phyloP scores from a whole-genome alignment of 2,888 invertebrate genomes.

The Tipula unca region DNA sequence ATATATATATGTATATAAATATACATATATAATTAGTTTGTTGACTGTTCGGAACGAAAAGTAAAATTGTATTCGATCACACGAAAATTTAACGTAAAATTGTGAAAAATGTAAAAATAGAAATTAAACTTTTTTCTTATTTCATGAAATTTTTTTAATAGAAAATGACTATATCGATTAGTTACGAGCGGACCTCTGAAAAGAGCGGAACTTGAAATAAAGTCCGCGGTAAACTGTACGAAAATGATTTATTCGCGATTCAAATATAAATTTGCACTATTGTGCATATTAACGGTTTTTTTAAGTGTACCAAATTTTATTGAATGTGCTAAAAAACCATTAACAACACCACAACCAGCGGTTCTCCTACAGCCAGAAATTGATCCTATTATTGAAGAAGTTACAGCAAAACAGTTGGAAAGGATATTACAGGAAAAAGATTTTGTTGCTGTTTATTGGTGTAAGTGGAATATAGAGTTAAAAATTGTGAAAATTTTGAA shows the following conservation, averaged over 20 bases:
- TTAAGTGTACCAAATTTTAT: slow-evolving; percentile 41
- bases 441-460: slow-evolving; percentile 93
- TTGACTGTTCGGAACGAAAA: not conserved
- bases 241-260: slow-evolving; percentile 41
- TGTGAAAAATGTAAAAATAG: not conserved
- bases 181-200: slow-evolving; percentile 46
- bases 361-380: slow-evolving; percentile 42
- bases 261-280: slow-evolving; percentile 39
- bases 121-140: not conserved
- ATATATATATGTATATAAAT: not conserved
- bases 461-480: slow-evolving; percentile 56
- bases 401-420: slow-evolving; percentile 86
- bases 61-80: not conserved
- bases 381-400: slow-evolving; percentile 84
- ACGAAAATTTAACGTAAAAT: not conserved
- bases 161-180: slow-evolving; percentile 25
- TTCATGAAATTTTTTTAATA: slow-evolving; percentile 14
- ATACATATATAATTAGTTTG: not conserved
- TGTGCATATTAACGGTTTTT: slow-evolving; percentile 40
- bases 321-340: slow-evolving; percentile 39
- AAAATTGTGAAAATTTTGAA: slow-evolving; percentile 3
- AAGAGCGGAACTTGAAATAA: slow-evolving; percentile 41
- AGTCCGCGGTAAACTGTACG: slow-evolving; percentile 40
- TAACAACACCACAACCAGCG: slow-evolving; percentile 36
- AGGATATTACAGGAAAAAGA: slow-evolving; percentile 83